Base-by-base conservation (phyloP, 2,797 vertebrate genomes). In the Eupleurogrammus muticus region DNA sequence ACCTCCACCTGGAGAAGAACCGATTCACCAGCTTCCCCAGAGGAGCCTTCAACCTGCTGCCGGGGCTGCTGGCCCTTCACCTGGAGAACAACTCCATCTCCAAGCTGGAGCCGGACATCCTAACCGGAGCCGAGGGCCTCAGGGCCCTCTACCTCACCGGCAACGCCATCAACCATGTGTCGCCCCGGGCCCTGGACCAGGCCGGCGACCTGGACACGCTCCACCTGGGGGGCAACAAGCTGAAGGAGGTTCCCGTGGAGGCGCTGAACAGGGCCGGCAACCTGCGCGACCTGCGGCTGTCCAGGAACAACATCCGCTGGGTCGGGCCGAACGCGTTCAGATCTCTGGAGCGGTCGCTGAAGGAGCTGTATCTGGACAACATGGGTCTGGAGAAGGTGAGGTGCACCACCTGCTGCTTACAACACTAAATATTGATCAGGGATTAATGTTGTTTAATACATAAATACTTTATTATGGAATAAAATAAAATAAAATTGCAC, bases 1-100 rank as follows among this genome's bases (percentile, higher is more conserved):
- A 99, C 88, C 95, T 98, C 0, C 92, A 98, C 83, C 89, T 99
- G 85, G 97, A 97, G 83, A 95, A 81, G 80, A 99, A 99, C 1
- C 79, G 79, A 76, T 96, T 99, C 77, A 82, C 80, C 7, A 69
- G 0, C n/a, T 91, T 99, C 66, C 96, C 96, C 0, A 84, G 69
- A 14, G 91, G 79, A 0, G 85, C 92, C 47, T 97, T 99, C 90
- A 90, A 23, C 10, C 82, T 95, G 50, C 88, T 98, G 40, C 95
- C 96, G 49, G 88, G 91, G 69, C 94, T 99, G 50, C 92, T 97
- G 73, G 93, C 96, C 2, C 94, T 99, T 36, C 96, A 97, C 78
- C 70, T 99, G 84, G 95, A 97, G 90, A 88, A 94, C 88, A 99
- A 99, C 0, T 13, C 86, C 14, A 92, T 99, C 6, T 0, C 68